phyloP scores from a whole-genome alignment of 2,113 vertebrate genomes.

The Eonycteris spelaea region DNA sequence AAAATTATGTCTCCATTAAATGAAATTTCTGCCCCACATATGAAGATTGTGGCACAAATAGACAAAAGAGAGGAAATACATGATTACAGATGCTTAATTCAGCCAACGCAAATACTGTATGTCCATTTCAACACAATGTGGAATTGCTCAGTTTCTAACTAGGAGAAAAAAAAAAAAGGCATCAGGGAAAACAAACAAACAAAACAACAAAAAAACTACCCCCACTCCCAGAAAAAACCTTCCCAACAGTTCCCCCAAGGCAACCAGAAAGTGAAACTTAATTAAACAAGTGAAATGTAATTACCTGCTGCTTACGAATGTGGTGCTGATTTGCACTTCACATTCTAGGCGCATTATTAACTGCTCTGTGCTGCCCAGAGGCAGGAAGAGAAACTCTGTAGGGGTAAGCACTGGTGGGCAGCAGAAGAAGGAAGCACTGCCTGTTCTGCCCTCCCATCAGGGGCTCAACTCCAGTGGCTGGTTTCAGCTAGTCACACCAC shows the following conservation, averaged over 20 bases:
- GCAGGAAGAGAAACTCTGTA: background rate
- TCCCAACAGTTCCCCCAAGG: slow-evolving; percentile 36
- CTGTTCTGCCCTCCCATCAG: background rate
- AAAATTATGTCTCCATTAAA: slow-evolving; percentile 55
- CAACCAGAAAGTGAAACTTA: slow-evolving; percentile 59
- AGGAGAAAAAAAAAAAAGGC: background rate
- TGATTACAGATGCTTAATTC: slow-evolving; percentile 43
- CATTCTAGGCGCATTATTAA: background rate
- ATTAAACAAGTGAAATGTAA: slow-evolving; percentile 55
- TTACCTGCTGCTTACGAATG: background rate
- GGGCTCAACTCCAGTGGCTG: background rate
- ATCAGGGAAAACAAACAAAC: background rate
- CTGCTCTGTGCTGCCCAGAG: background rate
- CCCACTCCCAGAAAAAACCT: background rate
- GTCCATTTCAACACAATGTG: slow-evolving; percentile 10
- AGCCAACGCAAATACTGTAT: slow-evolving; percentile 67
- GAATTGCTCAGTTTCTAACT: background rate
- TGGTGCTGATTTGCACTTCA: background rate
- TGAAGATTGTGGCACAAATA: slow-evolving; percentile 59
- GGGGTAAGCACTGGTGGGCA: background rate
- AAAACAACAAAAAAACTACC: background rate
- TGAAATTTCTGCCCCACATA: background rate
- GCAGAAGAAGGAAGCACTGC: background rate
- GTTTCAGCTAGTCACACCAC: background rate
- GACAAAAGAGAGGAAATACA: slow-evolving; percentile 73